Conservation (phyloP, 1,140 invertebrate genomes). For the Bombus confusus region DNA sequence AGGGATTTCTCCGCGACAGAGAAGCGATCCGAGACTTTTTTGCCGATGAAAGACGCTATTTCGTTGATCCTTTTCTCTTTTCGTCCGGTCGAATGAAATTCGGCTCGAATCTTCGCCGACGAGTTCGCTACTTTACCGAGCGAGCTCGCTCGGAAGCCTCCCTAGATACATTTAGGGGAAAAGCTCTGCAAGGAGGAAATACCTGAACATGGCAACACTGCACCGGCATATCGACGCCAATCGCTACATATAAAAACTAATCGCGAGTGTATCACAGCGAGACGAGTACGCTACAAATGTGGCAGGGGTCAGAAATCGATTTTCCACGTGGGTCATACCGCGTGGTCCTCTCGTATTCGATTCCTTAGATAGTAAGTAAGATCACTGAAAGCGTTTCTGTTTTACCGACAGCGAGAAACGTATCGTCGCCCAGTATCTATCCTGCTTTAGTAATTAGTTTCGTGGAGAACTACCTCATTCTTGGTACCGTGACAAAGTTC, state of each 20-base stretch:
- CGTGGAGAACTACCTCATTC: conserved; percentile 49
- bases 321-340: conserved; percentile 54
- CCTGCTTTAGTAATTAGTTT: conserved; percentile 38
- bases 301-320: conserved; percentile 75
- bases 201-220: conserved; percentile 20
- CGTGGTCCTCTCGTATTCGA: conserved; percentile 63
- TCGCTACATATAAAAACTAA: conserved; percentile 10
- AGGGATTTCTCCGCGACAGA: not conserved
- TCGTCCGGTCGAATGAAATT: conserved; percentile 16
- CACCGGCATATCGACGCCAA: conserved; percentile 7
- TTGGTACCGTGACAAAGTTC: not conserved
- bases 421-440: conserved; percentile 25
- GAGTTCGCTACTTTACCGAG: not conserved
- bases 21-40: not conserved
- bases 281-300: conserved; percentile 48
- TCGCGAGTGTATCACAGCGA: conserved; percentile 24
- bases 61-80: not conserved
- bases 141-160: not conserved
- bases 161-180: not conserved
- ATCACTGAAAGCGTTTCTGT: conserved; percentile 61
- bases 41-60: not conserved
- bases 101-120: not conserved
- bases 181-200: not conserved
- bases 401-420: conserved; percentile 65
- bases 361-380: conserved; percentile 66